Percentiles rank a stretch among this genome's conserved stretches.
phyloP scores from a whole-genome alignment of 2,113 vertebrate species.

The Acinonyx jubatus region DNA sequence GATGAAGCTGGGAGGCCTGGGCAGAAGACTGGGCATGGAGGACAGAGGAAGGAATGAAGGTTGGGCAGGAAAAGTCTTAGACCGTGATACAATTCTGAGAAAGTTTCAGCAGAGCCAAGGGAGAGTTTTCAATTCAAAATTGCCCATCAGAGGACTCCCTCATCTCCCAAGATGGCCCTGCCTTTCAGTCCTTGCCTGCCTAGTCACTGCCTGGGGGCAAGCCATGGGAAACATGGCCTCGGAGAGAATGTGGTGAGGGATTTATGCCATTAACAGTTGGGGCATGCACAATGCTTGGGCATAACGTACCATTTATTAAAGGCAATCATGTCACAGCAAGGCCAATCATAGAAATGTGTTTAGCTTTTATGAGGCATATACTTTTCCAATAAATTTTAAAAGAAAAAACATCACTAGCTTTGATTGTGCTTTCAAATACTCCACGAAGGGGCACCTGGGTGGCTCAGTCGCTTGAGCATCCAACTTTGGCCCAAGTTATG shows the following conservation, averaged over 20 bases:
- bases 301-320: not conserved
- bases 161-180: not conserved
- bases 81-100: not conserved
- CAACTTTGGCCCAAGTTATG: too few species aligned
- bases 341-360: not conserved
- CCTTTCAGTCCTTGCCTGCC: not conserved
- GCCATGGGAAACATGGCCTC: not conserved
- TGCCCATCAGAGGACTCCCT: not conserved
- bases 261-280: not conserved
- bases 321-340: not conserved
- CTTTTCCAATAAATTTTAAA: not conserved
- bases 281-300: not conserved
- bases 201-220: not conserved
- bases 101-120: not conserved
- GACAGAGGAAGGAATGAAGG: not conserved
- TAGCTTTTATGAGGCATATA: not conserved
- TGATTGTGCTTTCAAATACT: not conserved
- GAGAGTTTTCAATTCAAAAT: not conserved
- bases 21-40: too few species aligned
- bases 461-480: too few species aligned
- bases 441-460: too few species aligned
- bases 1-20: not conserved
- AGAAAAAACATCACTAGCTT: not conserved
- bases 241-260: not conserved
- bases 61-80: not conserved